phyloP scores from a whole-genome alignment of 2,113 vertebrate species.

The Synchiropus splendidus region DNA sequence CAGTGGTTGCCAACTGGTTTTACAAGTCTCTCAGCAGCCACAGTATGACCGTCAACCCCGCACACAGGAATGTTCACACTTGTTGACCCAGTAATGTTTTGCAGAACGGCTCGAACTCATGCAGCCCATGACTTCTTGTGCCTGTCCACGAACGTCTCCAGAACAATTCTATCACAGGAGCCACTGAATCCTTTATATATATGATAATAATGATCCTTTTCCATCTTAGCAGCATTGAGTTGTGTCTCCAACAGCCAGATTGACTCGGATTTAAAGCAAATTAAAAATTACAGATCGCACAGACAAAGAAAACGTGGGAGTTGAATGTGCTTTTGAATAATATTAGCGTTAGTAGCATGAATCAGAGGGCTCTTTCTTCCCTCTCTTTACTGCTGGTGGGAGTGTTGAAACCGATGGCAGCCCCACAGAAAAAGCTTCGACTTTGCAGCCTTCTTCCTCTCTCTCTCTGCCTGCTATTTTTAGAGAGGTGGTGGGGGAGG shows the following conservation, averaged over 20 bases:
- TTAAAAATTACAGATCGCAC: not conserved
- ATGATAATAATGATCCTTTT: no score
- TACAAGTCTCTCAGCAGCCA: slow-evolving; percentile 1
- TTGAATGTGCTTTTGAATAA: slow-evolving; percentile 6
- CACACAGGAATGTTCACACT: not conserved
- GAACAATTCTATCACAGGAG: no score
- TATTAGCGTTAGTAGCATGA: slow-evolving; percentile 28
- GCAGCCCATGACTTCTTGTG: no score
- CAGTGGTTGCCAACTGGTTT: slow-evolving; percentile 2
- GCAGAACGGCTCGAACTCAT: no score
- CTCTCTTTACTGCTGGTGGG: slow-evolving; percentile 33
- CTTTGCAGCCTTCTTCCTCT: slow-evolving; percentile 51
- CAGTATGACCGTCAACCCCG: slow-evolving; percentile 1
- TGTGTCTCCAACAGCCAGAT: no score
- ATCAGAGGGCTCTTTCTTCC: slow-evolving; percentile 32
- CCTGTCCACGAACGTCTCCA: no score
- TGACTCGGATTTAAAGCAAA: no score
- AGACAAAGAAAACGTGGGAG: slow-evolving; percentile 4
- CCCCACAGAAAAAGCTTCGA: slow-evolving; percentile 45
- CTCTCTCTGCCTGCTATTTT: slow-evolving; percentile 63
- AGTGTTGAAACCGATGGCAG: slow-evolving; percentile 51
- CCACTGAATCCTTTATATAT: no score
- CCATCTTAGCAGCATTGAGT: no score
- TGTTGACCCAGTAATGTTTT: no score
- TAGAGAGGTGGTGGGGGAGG: slow-evolving; percentile 61